Evolutionary conservation across 2,797 vertebrate species (phyloP), one percentile per base, ranked within the genome.

Genomic region (Lateolabrax maculatus): DNA sequence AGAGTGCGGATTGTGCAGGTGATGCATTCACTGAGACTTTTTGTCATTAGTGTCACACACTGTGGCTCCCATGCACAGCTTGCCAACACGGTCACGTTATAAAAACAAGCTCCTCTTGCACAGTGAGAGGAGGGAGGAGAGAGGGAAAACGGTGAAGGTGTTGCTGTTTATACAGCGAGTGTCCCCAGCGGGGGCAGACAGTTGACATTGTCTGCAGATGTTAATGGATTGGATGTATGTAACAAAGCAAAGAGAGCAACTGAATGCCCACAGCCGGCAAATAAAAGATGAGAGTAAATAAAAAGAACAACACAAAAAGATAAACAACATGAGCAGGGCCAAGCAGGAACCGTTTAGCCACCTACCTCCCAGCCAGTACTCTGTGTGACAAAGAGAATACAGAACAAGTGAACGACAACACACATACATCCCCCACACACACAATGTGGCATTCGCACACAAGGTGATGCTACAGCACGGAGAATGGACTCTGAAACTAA

Each of bases 311-410:
- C 37, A 91, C 5, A 48, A 71, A 78, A 82, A 81, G 56, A 86
- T 69, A 83, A 79, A 87, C 65, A 71, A 89, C 71, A 87, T 83
- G 78, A 91, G 88, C 91, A 90, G 97, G 98, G 96, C 91, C 93
- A 97, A 99, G 98, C 98, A 90, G 97, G 96, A 94, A 95, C 96
- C 67, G 95, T 96, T 95, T 84, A 95, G 93, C 95, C 96, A 99
- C 98, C 98, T 99, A 99, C 98, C 98, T 99, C 98, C 98, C 98
- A 99, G 98, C 98, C 98, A 97, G 98, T 99, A 96, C 98, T 99
- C 98, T 99, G 98, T 99, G 94, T 98, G 96, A 98, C 93, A 97
- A 96, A 98, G 96, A 97, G 96, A 97, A 97, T 95, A 96, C 91
- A 95, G 87, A 87, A 95, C 89, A 95, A 81, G 93, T 94, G 80